These are phyloP conservation scores for Halcyon smyrnensis DNA, from an alignment of 2,797 vertebrate species.

Conservation along the genomic window DNA sequence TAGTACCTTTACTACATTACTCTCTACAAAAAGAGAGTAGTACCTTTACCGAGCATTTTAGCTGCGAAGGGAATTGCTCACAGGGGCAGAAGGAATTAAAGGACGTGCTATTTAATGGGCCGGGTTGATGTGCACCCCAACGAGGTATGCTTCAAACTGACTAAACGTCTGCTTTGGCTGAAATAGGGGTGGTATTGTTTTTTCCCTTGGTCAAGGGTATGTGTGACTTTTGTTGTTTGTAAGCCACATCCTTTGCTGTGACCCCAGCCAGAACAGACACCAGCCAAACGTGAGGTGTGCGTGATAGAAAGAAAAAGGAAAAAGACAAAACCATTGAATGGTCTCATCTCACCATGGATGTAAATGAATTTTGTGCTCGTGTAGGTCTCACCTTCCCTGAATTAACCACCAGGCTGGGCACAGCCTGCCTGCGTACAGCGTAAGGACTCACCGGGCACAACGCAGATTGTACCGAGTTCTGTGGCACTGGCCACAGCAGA, in stretches of 20 bases:
- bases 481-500: neutral
- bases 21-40: too few species aligned
- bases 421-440: neutral
- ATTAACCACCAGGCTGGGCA: neutral
- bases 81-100: slow-evolving; percentile 53
- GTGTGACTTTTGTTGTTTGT: neutral
- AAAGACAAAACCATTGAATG: neutral
- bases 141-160: slow-evolving; percentile 29
- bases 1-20: neutral
- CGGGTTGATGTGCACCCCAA: slow-evolving; percentile 49
- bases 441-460: neutral
- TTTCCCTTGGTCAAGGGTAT: neutral
- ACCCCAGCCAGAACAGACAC: neutral
- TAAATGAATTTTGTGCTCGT: neutral
- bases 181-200: neutral
- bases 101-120: neutral
- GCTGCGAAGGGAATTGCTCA: slow-evolving; percentile 49
- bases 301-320: neutral
- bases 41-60: neutral
- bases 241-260: neutral
- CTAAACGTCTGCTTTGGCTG: slow-evolving; percentile 36
- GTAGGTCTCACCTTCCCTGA: neutral
- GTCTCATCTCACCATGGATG: neutral
- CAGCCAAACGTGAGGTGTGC: neutral
- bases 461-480: neutral